phyloP scores from a whole-genome alignment of 2,888 invertebrate genomes.

The Phania funesta region DNA sequence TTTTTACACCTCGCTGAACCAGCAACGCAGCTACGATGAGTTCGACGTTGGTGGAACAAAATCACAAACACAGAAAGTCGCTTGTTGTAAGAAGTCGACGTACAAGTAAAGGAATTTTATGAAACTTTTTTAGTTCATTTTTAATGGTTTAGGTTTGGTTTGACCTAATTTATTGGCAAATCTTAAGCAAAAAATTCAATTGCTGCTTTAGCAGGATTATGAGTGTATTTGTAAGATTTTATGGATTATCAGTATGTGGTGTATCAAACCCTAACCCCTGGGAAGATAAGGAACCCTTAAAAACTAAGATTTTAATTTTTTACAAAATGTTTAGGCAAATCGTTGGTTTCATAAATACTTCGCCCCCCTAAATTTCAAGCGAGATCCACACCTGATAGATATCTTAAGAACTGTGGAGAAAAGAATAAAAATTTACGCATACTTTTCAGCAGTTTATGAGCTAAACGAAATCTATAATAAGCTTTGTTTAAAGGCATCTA shows the following conservation, averaged over 20 bases:
- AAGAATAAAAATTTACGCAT: slow-evolving; percentile 29
- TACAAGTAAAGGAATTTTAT: not conserved
- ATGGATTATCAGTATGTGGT: not conserved
- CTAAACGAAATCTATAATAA: slow-evolving; percentile 21
- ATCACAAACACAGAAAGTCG: too few relatives aligned
- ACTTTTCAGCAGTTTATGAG: slow-evolving; percentile 34
- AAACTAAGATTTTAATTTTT: too few relatives aligned
- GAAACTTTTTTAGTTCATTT: slow-evolving; percentile 4
- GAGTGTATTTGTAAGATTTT: slow-evolving; percentile 1
- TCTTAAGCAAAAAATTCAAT: not conserved
- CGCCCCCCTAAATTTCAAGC: too few relatives aligned
- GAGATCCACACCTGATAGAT: too few relatives aligned
- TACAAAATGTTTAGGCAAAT: too few relatives aligned
- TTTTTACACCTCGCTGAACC: slow-evolving; percentile 15
- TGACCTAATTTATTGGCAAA: slow-evolving; percentile 53
- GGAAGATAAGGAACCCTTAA: too few relatives aligned
- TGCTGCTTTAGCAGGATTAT: slow-evolving; percentile 5
- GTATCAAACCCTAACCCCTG: not conserved
- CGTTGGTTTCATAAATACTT: too few relatives aligned
- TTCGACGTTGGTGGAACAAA: not conserved
- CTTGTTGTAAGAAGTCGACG: too few relatives aligned
- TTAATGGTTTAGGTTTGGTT: slow-evolving; percentile 44
- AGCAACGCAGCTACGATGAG: not conserved
- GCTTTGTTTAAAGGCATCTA: not conserved
- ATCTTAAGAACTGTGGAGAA: too few relatives aligned